A percentile compares a stretch with the other conserved stretches of the same genome.
Evolutionary conservation across 2,113 vertebrate species (phyloP).

Genomic region (Brachirus orientalis): DNA sequence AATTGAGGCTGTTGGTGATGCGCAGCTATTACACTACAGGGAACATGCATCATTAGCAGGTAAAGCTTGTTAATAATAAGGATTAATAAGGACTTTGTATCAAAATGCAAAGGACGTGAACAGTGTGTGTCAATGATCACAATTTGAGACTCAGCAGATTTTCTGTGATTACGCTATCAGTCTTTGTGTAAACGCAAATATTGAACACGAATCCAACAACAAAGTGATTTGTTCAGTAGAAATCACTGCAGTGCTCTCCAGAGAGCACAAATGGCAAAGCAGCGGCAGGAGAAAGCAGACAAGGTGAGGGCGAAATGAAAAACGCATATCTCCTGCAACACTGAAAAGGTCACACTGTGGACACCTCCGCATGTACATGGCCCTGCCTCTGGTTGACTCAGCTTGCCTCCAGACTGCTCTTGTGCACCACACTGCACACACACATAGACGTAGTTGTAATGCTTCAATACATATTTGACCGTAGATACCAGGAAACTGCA

Average conservation of each 20-base stretch:
- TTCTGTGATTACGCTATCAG: neutral
- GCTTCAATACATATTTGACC: slow-evolving; percentile 48
- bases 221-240: slow-evolving; percentile 28
- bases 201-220: slow-evolving; percentile 6
- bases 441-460: slow-evolving; percentile 29
- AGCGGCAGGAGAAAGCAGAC: slow-evolving; percentile 24
- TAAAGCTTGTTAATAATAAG: no score
- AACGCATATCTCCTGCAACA: slow-evolving; percentile 43
- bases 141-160: neutral
- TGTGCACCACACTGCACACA: neutral
- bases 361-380: slow-evolving; percentile 35
- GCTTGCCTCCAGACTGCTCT: slow-evolving; percentile 27
- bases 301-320: slow-evolving; percentile 14
- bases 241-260: slow-evolving; percentile 20
- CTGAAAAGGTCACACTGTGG: slow-evolving; percentile 57
- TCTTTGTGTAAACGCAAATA: no score
- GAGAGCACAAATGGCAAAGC: slow-evolving; percentile 22
- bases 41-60: neutral
- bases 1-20: neutral
- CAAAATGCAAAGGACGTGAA: neutral
- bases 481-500: neutral
- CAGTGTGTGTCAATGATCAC: neutral
- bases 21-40: neutral
- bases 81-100: slow-evolving; percentile 8
- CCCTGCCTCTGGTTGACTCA: slow-evolving; percentile 46